Evolutionary conservation across 2,888 invertebrate genomes (phyloP).

Genomic region (Mesorhabditis spiculigera): DNA sequence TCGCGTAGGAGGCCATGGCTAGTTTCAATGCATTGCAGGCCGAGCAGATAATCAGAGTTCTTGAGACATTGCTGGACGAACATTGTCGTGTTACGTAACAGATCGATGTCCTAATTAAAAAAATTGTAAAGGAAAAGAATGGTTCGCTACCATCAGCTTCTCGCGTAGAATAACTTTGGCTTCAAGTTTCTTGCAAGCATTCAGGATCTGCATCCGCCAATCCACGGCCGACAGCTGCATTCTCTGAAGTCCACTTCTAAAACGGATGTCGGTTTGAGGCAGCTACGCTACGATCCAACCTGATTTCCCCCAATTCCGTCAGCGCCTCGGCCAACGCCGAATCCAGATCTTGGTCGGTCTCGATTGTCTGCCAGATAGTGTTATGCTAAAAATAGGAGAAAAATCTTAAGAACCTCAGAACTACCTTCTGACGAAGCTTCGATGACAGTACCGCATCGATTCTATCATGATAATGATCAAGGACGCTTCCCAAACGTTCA

Average conservation of each 20-base stretch:
- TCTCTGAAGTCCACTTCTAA: conserved; percentile 30
- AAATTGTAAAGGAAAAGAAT: too few species aligned
- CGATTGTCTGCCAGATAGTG: conserved; percentile 75
- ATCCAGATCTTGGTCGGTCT: conserved; percentile 93
- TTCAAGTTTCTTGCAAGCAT: conserved; percentile 39
- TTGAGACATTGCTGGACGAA: too few species aligned
- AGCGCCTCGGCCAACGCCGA: conserved; percentile 76
- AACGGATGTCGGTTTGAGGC: not conserved
- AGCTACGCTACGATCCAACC: conserved; percentile 15
- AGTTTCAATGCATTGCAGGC: too few species aligned
- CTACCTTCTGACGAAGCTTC: conserved; percentile 69
- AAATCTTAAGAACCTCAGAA: not conserved
- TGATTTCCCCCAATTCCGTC: conserved; percentile 32
- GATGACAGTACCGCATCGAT: conserved; percentile 49
- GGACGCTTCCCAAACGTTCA: conserved; percentile 36
- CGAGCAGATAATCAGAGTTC: too few species aligned
- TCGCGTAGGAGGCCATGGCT: too few species aligned
- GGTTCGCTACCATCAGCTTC: conserved; percentile 24
- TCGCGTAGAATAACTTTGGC: conserved; percentile 39
- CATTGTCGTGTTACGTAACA: too few species aligned
- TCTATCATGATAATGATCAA: conserved; percentile 53
- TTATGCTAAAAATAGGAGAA: conserved; percentile 66
- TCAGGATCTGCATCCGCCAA: conserved; percentile 35
- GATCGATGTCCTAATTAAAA: too few species aligned
- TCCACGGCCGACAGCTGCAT: conserved; percentile 34